These are phyloP conservation scores for Spheniscus humboldti DNA, from an alignment of 2,797 vertebrate genomes.

Conservation along the genomic window DNA sequence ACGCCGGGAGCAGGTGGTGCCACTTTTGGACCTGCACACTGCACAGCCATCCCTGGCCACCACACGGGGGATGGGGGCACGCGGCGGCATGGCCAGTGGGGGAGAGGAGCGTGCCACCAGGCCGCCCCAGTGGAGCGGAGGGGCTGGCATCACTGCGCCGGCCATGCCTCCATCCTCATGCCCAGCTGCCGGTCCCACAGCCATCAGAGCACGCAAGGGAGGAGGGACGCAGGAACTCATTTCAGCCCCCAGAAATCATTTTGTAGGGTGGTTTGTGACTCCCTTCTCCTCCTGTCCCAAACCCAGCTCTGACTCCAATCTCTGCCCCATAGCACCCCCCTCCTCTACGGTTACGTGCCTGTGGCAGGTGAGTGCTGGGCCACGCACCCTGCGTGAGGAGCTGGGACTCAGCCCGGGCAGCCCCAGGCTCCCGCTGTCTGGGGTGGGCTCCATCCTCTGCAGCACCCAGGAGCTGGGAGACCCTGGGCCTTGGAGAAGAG, in stretches of 20 bases:
- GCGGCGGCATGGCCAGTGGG: fast-evolving
- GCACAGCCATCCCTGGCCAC: neutral
- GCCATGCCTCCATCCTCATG: neutral
- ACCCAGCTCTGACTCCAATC: neutral
- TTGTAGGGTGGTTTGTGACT: neutral
- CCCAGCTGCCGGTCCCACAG: neutral
- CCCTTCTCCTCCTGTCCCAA: neutral
- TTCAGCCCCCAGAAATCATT: neutral
- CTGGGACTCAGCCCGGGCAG: fast-evolving
- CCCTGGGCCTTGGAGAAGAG: neutral
- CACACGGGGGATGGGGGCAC: fast-evolving
- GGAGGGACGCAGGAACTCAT: no score
- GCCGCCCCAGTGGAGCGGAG: fast-evolving
- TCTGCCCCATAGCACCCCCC: neutral
- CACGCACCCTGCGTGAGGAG: fast-evolving
- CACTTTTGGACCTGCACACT: neutral
- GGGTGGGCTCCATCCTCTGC: neutral
- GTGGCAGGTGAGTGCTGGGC: neutral
- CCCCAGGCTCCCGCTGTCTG: neutral
- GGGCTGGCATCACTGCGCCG: fast-evolving
- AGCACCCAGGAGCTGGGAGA: neutral
- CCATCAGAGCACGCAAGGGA: fast-evolving
- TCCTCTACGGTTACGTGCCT: neutral
- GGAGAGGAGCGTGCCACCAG: no score
- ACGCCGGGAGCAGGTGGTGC: neutral